Evolutionary conservation across 2,797 vertebrate genomes (phyloP).

Genomic region (Nothura maculosa): DNA sequence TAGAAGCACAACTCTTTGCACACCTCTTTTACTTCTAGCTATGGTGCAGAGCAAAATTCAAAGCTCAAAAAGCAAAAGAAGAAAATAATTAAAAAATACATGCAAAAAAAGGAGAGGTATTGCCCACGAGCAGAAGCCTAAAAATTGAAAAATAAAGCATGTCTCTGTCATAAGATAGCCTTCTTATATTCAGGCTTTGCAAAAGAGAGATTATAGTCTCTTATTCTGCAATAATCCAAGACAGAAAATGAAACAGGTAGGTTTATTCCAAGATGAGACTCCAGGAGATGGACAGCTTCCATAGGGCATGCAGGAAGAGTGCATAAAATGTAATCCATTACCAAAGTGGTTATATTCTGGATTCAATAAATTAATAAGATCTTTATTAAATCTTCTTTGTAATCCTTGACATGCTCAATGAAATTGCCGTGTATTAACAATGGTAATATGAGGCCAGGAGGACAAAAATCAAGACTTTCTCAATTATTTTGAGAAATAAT

Average conservation of each 20-base stretch:
- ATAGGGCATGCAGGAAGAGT: not conserved
- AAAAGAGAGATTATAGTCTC: not conserved
- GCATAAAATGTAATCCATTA: not conserved
- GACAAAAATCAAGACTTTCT: not conserved
- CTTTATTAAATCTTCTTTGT: not conserved
- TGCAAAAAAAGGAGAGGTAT: not conserved
- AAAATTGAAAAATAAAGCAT: conserved; percentile 56
- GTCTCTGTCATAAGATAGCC: conserved; percentile 33
- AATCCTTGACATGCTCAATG: not conserved
- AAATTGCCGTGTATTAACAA: not conserved
- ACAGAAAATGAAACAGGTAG: not conserved
- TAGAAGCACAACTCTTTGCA: conserved; percentile 38
- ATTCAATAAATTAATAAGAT: not conserved
- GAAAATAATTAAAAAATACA: conserved; percentile 34
- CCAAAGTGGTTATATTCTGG: not conserved
- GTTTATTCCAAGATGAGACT: not conserved
- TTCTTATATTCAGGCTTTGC: conserved; percentile 19
- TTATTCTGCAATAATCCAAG: not conserved
- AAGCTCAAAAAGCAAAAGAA: not conserved
- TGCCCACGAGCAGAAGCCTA: conserved; percentile 18
- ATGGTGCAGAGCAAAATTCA: not conserved
- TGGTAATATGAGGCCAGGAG: not conserved
- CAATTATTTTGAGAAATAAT: not conserved
- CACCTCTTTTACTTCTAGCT: conserved; percentile 43
- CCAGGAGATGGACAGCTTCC: not conserved